These are phyloP conservation scores for Holcopasites calliopsidis DNA, from an alignment of 1,140 invertebrate species.

Conservation along the genomic window DNA sequence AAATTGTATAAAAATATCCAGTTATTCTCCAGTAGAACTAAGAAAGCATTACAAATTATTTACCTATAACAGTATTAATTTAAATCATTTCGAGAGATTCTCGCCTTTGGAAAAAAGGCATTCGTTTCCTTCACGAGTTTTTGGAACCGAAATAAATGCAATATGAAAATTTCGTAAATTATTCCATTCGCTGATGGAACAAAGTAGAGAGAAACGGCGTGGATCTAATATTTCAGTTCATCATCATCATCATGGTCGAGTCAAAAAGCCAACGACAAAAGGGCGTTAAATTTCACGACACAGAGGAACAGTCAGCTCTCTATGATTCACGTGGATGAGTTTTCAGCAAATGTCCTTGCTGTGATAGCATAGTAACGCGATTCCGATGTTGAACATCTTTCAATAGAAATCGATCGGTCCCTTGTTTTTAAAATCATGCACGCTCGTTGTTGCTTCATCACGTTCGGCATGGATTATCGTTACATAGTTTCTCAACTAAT, in stretches of 20 bases:
- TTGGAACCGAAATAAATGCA: no score
- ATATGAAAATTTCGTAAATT: no score
- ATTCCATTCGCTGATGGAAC: no score
- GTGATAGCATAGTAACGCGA: conserved; percentile 60
- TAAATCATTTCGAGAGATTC: no score
- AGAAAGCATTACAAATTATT: no score
- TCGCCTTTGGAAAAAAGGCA: no score
- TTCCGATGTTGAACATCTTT: conserved; percentile 62
- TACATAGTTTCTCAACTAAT: conserved; percentile 21
- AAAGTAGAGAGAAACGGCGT: no score
- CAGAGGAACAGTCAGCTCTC: conserved; percentile 32
- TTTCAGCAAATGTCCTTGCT: conserved; percentile 55
- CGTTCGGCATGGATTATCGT: conserved; percentile 23
- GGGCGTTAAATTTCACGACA: conserved; percentile 45
- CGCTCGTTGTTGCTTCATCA: conserved; percentile 39
- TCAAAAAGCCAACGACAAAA: conserved; percentile 9
- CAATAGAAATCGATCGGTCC: conserved; percentile 66
- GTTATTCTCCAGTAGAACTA: no score
- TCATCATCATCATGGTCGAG: not conserved
- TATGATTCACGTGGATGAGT: conserved; percentile 57
- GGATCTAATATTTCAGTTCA: no score
- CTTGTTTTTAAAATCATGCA: conserved; percentile 54
- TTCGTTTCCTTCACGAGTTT: no score
- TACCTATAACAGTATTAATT: no score
- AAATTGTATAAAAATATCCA: no score